Evolutionary conservation across 1,140 invertebrate species (phyloP), one percentile per base, ranked within the genome.

Genomic region (Epicauta chinensis): DNA sequence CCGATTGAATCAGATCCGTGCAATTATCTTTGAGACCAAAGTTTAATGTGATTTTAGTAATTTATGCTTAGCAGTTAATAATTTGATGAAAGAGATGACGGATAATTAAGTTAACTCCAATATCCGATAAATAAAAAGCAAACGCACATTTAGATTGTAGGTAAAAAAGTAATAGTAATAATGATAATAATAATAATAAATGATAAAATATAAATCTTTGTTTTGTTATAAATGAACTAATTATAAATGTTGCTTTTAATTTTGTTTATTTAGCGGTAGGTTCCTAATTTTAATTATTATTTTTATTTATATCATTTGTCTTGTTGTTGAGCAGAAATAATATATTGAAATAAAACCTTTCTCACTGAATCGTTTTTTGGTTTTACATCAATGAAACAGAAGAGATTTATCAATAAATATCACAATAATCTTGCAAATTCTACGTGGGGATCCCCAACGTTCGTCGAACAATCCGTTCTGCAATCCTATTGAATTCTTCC

Each of bases 401-500:
- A n/a, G n/a, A n/a, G n/a, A n/a, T n/a, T n/a, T n/a, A n/a, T n/a
- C n/a, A n/a, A n/a, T n/a, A n/a, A n/a, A n/a, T n/a, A n/a, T n/a
- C n/a, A n/a, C n/a, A 23, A 23, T 7, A 23, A 23, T 23, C n/a
- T n/a, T n/a, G n/a, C 7, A 2, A 34, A 34, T 39, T 44, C 59
- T 57, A 67, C 1, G 62, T 61, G 15, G 68, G 64, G 56, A 71
- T 71, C 23, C 86, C 86, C 12, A 99, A 75, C 3, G 94, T 97
- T 77, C 94, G 93, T 53, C 91, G 77, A 15, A 99, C 97, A 52
- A 97, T 79, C 66, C 83, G 82, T 67, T 93, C 84, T 9, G 96
- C 95, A 61, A 96, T 96, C 70, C 79, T 84, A 61, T 98, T 91
- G 71, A 99, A 99, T 71, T 97, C 88, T 14, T 84, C 78, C 29